Evolutionary conservation across 1,140 invertebrate genomes (phyloP), one percentile per base, ranked within the genome.

Genomic region (Drosophila simulans): DNA sequence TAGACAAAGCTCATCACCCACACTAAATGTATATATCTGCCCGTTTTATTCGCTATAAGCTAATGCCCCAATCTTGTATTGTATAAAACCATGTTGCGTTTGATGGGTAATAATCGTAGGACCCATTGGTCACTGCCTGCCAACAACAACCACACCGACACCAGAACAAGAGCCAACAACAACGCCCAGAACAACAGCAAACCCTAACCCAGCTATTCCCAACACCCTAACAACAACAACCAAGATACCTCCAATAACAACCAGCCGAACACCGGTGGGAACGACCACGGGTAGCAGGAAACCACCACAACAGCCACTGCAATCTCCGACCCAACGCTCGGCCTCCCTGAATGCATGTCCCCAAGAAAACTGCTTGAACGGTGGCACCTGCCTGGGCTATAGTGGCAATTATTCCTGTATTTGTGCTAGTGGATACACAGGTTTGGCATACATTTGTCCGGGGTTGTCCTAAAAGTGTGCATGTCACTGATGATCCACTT

Each of bases 391-490:
- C 76, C 75, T 85, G 45, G 92, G 93, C 79, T 91, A 79, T 69
- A 91, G 92, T 74, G 92, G 90, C 65, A 92, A 92, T 77, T 94
- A 93, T 81, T 91, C 92, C 45, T 95, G 94, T 89, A 84, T 92
- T 43, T 95, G 94, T 92, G 92, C 90, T 65, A 85, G 84, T 73
- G 93, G 93, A 77, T 94, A 92, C 78, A 91, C 91, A 82, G 93
- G 93, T 95, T 88, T 88, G 83, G 63, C 77, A 60, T 46, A 65
- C 22, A 77, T 35, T 51, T 40, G 22, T 56, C 63, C 63, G 35
- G 83, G 83, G 82, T 85, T 85, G 83, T 80, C 60, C 83, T 64
- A 70, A 80, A 78, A 68, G 72, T 64, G 27, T 60, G 31, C 40
- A 43, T 55, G 60, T 10, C 48, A 5, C 8, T 20, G 34, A 20